Percentiles rank a stretch among this genome's conserved stretches.
These are phyloP conservation scores for Dione vanillae DNA, from an alignment of 2,888 invertebrate species.

Conservation along the genomic window DNA sequence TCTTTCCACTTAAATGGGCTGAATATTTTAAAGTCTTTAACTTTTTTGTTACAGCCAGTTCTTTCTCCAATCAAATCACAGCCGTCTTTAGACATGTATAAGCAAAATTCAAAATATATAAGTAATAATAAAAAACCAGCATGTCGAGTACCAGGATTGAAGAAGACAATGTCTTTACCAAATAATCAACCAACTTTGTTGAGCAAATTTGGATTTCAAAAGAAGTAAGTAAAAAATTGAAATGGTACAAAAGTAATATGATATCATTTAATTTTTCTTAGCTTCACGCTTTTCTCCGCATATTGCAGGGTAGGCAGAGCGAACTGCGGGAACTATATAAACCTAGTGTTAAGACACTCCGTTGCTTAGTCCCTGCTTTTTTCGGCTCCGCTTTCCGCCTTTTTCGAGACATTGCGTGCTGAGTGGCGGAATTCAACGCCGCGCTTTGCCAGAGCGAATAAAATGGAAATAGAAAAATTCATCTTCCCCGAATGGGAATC, in stretches of 20 bases:
- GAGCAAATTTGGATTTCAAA: slow-evolving; percentile 88
- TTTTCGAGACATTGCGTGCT: too few species aligned
- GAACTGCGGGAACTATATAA: too few species aligned
- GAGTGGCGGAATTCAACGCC: too few species aligned
- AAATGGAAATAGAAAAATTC: too few species aligned
- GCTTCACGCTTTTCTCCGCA: too few species aligned
- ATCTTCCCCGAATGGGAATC: too few species aligned
- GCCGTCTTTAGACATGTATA: slow-evolving; percentile 32
- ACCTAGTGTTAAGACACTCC: too few species aligned
- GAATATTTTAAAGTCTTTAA: neutral
- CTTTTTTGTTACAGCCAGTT: slow-evolving; percentile 23
- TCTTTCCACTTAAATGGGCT: neutral
- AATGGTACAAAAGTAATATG: neutral
- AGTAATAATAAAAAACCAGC: slow-evolving; percentile 38
- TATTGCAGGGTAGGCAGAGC: too few species aligned
- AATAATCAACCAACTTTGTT: slow-evolving; percentile 84
- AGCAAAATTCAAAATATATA: slow-evolving; percentile 6
- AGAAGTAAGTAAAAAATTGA: slow-evolving; percentile 72
- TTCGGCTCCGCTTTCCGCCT: too few species aligned
- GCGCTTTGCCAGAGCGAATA: too few species aligned
- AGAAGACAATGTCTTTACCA: slow-evolving; percentile 62
- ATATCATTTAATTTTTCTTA: too few species aligned
- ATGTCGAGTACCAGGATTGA: slow-evolving; percentile 63
- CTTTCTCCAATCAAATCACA: slow-evolving; percentile 48
- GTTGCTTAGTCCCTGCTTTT: too few species aligned